Conservation (phyloP, 2,888 invertebrate species). For the Caenorhabditis sp. region DNA sequence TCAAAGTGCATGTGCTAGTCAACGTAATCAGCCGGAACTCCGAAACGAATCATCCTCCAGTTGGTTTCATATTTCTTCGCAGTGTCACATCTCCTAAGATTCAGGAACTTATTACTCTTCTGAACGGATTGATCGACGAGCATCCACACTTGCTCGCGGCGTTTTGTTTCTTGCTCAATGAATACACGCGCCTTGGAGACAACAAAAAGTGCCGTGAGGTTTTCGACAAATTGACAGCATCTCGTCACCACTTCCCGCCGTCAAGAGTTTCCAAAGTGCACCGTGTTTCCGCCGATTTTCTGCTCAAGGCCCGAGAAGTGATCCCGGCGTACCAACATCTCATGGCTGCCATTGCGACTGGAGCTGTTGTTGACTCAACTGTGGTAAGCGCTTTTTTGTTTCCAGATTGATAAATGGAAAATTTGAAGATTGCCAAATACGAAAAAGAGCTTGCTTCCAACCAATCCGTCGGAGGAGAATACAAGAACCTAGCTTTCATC, state of each 20-base stretch:
- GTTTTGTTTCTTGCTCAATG: conserved; percentile 33
- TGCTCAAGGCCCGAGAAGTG: conserved; percentile 22
- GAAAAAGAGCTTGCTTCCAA: conserved; percentile 15
- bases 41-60: conserved; percentile 33
- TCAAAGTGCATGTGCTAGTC: conserved; percentile 54
- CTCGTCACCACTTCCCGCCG: conserved; percentile 13
- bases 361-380: conserved; percentile 13
- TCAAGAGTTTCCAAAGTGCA: conserved; percentile 32
- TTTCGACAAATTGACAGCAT: conserved; percentile 8
- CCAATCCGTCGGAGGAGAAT: conserved; percentile 21
- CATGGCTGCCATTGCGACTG: conserved; percentile 48
- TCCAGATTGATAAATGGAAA: neutral
- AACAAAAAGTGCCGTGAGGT: conserved; percentile 22
- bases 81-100: neutral
- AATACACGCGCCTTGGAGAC: conserved; percentile 9
- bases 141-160: conserved; percentile 39
- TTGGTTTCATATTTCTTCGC: neutral
- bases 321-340: conserved; percentile 52
- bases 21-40: conserved; percentile 46
- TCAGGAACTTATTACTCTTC: conserved; percentile 33
- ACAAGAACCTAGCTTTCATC: conserved; percentile 33
- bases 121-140: conserved; percentile 25
- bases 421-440: conserved; percentile 26
- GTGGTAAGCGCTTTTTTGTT: conserved; percentile 3
- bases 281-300: conserved; percentile 29